Conservation (phyloP, 2,797 vertebrate species). For the Eulemur rubriventer region DNA sequence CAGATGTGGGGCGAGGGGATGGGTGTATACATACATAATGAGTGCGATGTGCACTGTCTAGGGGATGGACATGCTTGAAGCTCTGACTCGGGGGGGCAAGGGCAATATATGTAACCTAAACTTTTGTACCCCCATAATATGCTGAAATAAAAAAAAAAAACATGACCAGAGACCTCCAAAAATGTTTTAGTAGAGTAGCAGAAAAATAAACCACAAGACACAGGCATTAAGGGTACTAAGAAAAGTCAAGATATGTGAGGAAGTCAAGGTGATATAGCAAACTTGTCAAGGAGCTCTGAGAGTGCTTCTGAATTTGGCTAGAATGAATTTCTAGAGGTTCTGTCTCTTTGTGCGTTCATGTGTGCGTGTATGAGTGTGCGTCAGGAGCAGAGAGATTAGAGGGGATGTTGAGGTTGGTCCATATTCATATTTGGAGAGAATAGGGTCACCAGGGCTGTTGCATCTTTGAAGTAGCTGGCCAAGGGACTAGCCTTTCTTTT, state of each 20-base stretch:
- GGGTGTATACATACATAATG: no score
- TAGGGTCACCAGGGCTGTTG: fast-evolving
- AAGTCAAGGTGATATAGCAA: fast-evolving
- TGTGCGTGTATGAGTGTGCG: background rate
- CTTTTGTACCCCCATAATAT: no score
- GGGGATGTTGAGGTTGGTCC: no score
- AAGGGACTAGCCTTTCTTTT: no score
- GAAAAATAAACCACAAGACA: background rate
- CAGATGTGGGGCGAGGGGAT: no score
- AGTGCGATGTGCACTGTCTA: no score
- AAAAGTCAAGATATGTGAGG: fast-evolving
- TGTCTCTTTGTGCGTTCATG: no score
- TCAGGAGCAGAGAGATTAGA: background rate
- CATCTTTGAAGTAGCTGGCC: background rate
- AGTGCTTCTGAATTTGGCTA: background rate
- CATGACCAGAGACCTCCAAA: background rate
- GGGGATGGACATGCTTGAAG: no score
- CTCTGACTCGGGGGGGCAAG: no score
- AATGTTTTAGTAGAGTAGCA: background rate
- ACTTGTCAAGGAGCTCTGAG: background rate
- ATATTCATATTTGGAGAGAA: background rate
- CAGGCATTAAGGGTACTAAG: background rate
- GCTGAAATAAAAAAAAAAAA: background rate
- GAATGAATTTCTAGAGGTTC: fast-evolving
- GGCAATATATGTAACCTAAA: no score